Percentiles rank a stretch among this genome's conserved stretches.
phyloP scores from a whole-genome alignment of 1,140 invertebrate species.

The Bombus soroeensis region DNA sequence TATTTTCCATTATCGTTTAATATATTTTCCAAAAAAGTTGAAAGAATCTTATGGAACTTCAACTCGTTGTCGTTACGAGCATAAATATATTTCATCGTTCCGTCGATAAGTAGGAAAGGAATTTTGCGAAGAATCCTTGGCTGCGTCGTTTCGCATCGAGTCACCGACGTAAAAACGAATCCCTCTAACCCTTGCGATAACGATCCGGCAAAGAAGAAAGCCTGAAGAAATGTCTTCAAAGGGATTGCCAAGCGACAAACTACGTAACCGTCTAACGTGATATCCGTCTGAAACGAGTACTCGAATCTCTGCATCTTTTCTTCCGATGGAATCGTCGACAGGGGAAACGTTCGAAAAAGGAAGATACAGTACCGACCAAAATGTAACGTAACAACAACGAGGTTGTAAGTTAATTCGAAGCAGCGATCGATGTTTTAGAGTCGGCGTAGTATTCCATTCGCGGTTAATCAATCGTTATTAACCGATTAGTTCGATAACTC shows the following conservation, averaged over 20 bases:
- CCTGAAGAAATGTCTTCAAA: not conserved
- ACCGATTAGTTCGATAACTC: too few relatives aligned
- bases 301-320: not conserved
- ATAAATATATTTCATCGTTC: not conserved
- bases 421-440: too few relatives aligned
- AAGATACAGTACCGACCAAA: not conserved
- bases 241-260: not conserved
- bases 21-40: too few relatives aligned
- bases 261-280: not conserved
- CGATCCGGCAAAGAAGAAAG: not conserved
- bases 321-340: not conserved
- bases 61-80: too few relatives aligned
- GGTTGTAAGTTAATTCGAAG: too few relatives aligned
- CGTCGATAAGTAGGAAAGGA: not conserved
- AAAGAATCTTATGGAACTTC: not conserved
- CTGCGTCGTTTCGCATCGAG: constrained; percentile 9
- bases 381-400: not conserved
- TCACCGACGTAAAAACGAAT: not conserved
- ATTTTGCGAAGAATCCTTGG: not conserved
- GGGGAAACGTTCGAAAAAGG: not conserved
- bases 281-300: not conserved
- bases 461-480: too few relatives aligned
- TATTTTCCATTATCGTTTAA: not conserved
- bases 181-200: not conserved
- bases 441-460: too few relatives aligned